Conservation (phyloP, 1,140 invertebrate species). For the Ceratoteleas bidentatus region DNA sequence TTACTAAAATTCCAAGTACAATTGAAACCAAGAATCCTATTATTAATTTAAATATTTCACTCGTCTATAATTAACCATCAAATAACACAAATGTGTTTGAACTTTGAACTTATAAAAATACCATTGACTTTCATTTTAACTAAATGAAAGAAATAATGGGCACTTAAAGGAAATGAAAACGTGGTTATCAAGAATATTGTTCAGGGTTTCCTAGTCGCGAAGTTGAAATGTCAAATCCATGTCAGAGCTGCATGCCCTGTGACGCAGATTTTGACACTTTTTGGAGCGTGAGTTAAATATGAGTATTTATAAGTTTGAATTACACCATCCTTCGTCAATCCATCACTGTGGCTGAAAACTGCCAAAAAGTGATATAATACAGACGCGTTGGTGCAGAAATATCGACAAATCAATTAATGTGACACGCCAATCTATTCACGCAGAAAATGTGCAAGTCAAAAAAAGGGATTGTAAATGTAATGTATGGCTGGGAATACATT, state of each 20-base stretch:
- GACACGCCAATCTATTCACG: slow-evolving; percentile 16
- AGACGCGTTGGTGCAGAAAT: slow-evolving; percentile 10
- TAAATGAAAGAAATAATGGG: too few relatives aligned
- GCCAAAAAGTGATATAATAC: slow-evolving; percentile 12
- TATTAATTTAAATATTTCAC: too few relatives aligned
- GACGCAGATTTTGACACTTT: not conserved
- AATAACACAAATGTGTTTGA: too few relatives aligned
- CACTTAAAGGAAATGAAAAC: too few relatives aligned
- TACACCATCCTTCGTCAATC: slow-evolving; percentile 17
- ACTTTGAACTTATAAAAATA: too few relatives aligned
- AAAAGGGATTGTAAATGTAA: slow-evolving; percentile 8
- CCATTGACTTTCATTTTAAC: too few relatives aligned
- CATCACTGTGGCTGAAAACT: slow-evolving; percentile 2
- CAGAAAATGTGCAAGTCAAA: slow-evolving; percentile 14
- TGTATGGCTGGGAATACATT: too few relatives aligned
- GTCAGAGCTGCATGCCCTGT: not conserved
- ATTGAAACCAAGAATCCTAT: too few relatives aligned
- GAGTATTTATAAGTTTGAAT: slow-evolving; percentile 15
- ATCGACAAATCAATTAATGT: slow-evolving; percentile 34
- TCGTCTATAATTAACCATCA: too few relatives aligned
- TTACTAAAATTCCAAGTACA: too few relatives aligned
- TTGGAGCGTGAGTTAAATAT: not conserved
- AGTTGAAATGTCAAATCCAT: not conserved
- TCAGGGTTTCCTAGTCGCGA: too few relatives aligned
- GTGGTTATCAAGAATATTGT: too few relatives aligned